Conservation (phyloP, 2,113 vertebrate species). For the Catharus fuscescens region DNA sequence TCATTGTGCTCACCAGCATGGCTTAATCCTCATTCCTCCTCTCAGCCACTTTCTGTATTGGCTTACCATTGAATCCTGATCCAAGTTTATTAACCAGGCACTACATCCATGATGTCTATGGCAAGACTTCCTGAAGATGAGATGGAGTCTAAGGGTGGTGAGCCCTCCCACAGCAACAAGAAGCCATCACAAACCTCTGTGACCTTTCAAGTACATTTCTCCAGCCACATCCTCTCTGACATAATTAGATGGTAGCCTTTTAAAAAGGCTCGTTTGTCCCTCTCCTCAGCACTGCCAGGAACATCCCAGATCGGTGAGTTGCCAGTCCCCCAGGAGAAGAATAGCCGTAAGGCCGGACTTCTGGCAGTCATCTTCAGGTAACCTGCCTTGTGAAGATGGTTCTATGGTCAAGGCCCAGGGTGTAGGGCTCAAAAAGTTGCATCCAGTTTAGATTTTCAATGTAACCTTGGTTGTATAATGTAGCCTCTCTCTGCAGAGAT, state of each 20-base stretch:
- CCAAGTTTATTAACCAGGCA: background rate
- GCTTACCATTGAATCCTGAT: background rate
- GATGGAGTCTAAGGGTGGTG: background rate
- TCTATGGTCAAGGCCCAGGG: background rate
- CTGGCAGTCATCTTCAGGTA: background rate
- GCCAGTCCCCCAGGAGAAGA: background rate
- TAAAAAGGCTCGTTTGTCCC: background rate
- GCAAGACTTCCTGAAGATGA: background rate
- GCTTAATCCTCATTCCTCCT: background rate
- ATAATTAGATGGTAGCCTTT: background rate
- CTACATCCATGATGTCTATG: background rate
- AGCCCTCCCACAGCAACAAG: background rate
- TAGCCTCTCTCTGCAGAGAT: background rate
- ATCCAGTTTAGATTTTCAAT: background rate
- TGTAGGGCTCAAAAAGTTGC: background rate
- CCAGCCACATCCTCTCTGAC: background rate
- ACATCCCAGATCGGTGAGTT: background rate
- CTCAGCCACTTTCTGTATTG: background rate
- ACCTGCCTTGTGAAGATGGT: background rate
- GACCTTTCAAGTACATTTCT: background rate
- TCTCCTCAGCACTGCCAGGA: background rate
- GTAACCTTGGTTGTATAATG: background rate
- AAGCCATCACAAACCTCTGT: background rate
- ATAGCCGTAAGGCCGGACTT: background rate
- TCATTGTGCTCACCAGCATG: background rate